phyloP scores from a whole-genome alignment of 2,113 vertebrate genomes.

The Andinoacara biseriatus region DNA sequence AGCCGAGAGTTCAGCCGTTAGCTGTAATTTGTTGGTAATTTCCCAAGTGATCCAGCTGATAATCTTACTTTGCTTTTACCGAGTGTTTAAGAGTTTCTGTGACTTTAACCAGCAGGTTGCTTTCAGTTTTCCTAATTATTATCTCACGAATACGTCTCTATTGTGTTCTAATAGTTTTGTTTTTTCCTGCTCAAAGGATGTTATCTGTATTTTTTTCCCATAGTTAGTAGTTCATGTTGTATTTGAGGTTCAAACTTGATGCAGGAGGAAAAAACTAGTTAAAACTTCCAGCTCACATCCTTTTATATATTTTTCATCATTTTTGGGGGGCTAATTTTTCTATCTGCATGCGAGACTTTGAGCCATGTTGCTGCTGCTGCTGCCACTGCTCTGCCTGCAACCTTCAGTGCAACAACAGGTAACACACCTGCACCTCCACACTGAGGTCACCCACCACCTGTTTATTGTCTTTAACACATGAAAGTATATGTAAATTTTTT shows the following conservation, averaged over 20 bases:
- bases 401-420: slow-evolving; percentile 61
- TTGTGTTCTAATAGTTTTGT: slow-evolving; percentile 5
- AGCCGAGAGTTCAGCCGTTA: slow-evolving; percentile 3
- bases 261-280: background rate
- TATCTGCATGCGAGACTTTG: slow-evolving; percentile 40
- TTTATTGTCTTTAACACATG: background rate
- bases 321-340: background rate
- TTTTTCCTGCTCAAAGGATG: slow-evolving; percentile 30
- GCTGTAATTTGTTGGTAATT: background rate
- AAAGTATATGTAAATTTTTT: background rate
- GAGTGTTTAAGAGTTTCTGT: background rate
- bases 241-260: background rate
- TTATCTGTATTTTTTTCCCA: slow-evolving; percentile 42
- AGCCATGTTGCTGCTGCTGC: slow-evolving; percentile 49
- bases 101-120: background rate
- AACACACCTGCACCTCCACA: slow-evolving; percentile 6
- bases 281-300: background rate
- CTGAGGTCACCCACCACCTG: background rate
- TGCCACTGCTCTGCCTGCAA: slow-evolving; percentile 38
- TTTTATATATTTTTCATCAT: background rate
- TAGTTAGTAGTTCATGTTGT: background rate
- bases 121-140: background rate
- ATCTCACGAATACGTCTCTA: background rate
- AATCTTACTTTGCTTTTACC: background rate
- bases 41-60: slow-evolving; percentile 1